Evolutionary conservation across 2,113 vertebrate species (phyloP).

Genomic region (Petaurus breviceps): DNA sequence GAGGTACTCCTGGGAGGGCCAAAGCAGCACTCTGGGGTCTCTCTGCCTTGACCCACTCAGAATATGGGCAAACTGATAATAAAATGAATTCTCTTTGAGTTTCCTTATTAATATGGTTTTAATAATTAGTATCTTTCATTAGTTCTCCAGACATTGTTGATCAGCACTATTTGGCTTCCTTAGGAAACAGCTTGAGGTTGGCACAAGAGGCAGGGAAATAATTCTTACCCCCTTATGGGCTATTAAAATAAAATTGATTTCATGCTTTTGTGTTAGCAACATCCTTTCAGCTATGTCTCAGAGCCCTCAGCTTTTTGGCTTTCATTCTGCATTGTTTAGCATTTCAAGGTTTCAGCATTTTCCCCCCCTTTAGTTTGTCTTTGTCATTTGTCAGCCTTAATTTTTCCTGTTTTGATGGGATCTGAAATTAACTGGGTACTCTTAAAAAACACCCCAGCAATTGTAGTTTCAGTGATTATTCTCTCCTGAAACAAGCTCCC

Average conservation of each 20-base stretch:
- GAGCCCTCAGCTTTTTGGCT: conserved; percentile 75
- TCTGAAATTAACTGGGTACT: conserved; percentile 43
- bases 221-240: conserved; percentile 78
- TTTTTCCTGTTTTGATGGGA: conserved; percentile 75
- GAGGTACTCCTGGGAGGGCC: background rate
- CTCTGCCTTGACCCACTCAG: background rate
- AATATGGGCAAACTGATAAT: conserved; percentile 45
- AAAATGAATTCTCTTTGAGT: conserved; percentile 51
- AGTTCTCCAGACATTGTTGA: conserved; percentile 55
- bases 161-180: conserved; percentile 55
- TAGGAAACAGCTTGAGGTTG: conserved; percentile 61
- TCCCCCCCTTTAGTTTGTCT: conserved; percentile 51
- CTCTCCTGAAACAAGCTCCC: conserved; percentile 58
- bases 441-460: conserved; percentile 41
- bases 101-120: conserved; percentile 41
- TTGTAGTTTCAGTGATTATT: conserved; percentile 52
- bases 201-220: conserved; percentile 74
- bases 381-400: conserved; percentile 68
- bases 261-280: conserved; percentile 73
- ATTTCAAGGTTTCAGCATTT: conserved; percentile 67
- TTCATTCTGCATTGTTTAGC: conserved; percentile 72
- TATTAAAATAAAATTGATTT: conserved; percentile 77
- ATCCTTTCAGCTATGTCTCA: conserved; percentile 76
- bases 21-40: conserved; percentile 30
- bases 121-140: conserved; percentile 27